phyloP scores from a whole-genome alignment of 1,140 invertebrate genomes.

The Lepidurus couesii region DNA sequence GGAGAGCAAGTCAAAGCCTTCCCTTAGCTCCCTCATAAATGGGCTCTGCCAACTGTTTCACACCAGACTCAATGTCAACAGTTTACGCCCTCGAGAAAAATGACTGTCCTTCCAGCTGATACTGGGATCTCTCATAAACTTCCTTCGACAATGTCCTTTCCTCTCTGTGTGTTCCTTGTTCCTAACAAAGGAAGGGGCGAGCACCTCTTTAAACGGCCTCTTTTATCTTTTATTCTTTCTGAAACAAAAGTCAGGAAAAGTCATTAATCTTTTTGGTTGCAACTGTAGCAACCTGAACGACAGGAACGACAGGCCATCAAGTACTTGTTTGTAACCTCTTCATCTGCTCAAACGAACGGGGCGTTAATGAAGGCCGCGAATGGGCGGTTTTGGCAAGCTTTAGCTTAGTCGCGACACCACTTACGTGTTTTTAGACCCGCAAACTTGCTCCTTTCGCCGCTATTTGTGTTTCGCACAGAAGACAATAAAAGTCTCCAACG shows the following conservation, averaged over 20 bases:
- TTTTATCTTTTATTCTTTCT: too few relatives aligned
- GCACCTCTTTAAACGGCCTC: background rate
- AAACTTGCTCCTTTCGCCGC: background rate
- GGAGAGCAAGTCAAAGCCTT: background rate
- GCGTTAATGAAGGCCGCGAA: constrained; percentile 2
- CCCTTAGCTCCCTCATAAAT: background rate
- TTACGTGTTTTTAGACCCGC: background rate
- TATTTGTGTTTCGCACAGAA: background rate
- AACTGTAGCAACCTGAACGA: background rate
- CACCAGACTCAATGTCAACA: constrained; percentile 19
- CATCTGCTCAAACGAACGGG: background rate
- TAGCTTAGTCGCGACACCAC: background rate
- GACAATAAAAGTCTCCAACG: background rate
- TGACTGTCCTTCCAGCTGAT: background rate
- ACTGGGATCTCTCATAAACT: background rate
- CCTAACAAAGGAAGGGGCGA: background rate
- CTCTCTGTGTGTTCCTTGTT: background rate
- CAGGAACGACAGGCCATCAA: background rate
- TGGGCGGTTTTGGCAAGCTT: constrained; percentile 3
- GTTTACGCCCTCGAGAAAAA: background rate
- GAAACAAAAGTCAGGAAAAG: background rate
- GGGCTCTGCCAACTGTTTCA: background rate
- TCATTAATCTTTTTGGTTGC: background rate
- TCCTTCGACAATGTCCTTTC: background rate
- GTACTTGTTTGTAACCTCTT: background rate